Evolutionary conservation across 2,888 invertebrate genomes (phyloP), one percentile per base, ranked within the genome.

Genomic region (Ophion ellenae): DNA sequence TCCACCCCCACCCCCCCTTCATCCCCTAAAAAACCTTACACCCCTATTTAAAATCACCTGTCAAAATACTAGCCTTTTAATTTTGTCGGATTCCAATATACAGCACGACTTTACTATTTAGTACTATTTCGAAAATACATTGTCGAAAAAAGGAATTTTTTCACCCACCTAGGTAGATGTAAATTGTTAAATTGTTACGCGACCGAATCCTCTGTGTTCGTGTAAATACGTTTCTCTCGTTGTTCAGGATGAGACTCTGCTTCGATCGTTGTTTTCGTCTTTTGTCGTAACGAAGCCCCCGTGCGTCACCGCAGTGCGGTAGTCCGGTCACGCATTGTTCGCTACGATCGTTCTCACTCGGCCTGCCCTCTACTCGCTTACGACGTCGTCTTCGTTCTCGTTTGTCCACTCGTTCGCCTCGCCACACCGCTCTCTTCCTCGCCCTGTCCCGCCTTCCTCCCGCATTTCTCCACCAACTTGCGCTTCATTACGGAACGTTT

Each of bases 231-330:
- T 40, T 57, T 32, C 20, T 59, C 47, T 20, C 36, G 32, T 2
- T 40, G 32, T 2, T 40, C 73, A 36, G 6, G 36, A 36, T 36
- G 6, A 5, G 36, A 36, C 36, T 36, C 36, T 6, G 6, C 36
- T 36, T 36, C 6, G 6, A 4, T 5, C 36, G 36, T 36, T 36
- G 36, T 36, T 36, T 36, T 20, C 20, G 59, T 84, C 61, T 66
- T 59, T 20, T 20, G 64, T 47, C 70, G 61, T 45, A 74, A 74
- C 63, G 14, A 45, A 63, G 61, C 28, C 24, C 28, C 14, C 63
- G 82, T 74, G 82, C 84, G 83, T 87, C 87, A 87, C 85, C 81
- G 87, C 85, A 87, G 79, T 87, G 87, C 85, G 85, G 83, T 86
- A 86, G 79, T 84, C 78, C 74, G 73, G 66, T 77, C 85, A 83